Evolutionary conservation across 2,797 vertebrate genomes (phyloP).

Genomic region (Gambelia wislizenii): DNA sequence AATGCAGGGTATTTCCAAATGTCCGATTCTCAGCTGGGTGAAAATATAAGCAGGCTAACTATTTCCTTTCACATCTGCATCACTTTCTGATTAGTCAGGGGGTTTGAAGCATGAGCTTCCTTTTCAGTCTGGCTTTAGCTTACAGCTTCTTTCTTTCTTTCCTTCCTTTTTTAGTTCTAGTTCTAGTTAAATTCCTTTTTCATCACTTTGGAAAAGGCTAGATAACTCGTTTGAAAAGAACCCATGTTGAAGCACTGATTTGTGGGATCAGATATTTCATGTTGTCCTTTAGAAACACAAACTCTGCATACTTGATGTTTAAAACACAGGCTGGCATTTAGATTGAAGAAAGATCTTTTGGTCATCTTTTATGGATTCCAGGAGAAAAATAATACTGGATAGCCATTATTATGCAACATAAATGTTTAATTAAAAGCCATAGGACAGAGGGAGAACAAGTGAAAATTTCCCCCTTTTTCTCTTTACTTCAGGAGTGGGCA

Average conservation of each 20-base stretch:
- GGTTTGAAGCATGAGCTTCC: conserved; percentile 69
- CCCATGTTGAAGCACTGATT: conserved; percentile 11
- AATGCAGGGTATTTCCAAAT: conserved; percentile 72
- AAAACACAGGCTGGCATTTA: conserved; percentile 42
- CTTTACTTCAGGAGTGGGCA: too few relatives aligned
- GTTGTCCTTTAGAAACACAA: conserved; percentile 28
- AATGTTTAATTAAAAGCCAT: conserved; percentile 4
- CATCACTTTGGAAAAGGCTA: conserved; percentile 64
- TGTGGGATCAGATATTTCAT: conserved; percentile 45
- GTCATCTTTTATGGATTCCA: conserved; percentile 28
- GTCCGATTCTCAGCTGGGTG: conserved; percentile 72
- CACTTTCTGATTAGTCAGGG: conserved; percentile 71
- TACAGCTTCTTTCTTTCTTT: conserved; percentile 60
- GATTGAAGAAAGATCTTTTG: conserved; percentile 37
- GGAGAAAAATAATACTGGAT: conserved; percentile 21
- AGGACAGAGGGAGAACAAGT: conserved; percentile 31
- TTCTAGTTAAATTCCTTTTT: conserved; percentile 67
- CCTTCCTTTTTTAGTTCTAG: conserved; percentile 48
- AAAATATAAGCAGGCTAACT: conserved; percentile 70
- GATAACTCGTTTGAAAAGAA: conserved; percentile 59
- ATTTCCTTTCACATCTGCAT: conserved; percentile 76
- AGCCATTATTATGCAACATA: background rate
- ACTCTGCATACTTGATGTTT: conserved; percentile 1
- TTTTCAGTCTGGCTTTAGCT: conserved; percentile 71
- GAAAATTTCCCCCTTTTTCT: conserved; percentile 34